These are phyloP conservation scores for Cyanoramphus novaezelandiae DNA, from an alignment of 2,113 vertebrate genomes.

Conservation along the genomic window DNA sequence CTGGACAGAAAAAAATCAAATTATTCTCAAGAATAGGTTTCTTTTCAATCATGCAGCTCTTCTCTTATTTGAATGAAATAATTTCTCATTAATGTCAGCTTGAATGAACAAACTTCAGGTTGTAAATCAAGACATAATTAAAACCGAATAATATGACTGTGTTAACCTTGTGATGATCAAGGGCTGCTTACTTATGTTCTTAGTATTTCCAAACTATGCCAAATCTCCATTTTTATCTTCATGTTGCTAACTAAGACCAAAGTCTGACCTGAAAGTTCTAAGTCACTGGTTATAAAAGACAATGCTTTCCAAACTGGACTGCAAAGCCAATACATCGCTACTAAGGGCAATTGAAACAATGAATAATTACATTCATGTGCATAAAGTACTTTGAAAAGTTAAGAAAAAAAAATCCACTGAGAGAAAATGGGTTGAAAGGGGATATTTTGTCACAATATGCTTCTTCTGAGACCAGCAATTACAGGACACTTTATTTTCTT, in stretches of 20 bases:
- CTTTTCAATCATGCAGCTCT: not conserved
- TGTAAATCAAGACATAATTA: not conserved
- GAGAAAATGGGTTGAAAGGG: not conserved
- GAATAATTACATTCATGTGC: not conserved
- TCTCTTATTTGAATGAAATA: not conserved
- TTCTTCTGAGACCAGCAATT: not conserved
- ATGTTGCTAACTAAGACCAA: not conserved
- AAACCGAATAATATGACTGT: not conserved
- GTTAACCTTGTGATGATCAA: not conserved
- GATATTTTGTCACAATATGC: not conserved
- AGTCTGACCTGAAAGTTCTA: not conserved
- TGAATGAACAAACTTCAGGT: not conserved
- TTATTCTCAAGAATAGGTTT: not conserved
- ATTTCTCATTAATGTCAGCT: not conserved
- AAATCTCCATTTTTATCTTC: not conserved
- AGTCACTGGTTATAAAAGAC: not conserved
- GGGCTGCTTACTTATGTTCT: not conserved
- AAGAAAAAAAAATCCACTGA: not conserved
- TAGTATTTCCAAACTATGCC: not conserved
- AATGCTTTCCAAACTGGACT: not conserved
- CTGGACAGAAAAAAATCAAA: not conserved
- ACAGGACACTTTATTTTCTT: not conserved
- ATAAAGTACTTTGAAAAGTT: not conserved
- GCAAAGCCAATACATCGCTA: not conserved
- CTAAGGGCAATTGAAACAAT: not conserved